Conservation (phyloP, 2,888 invertebrate genomes). For the Mimachlamys varia region DNA sequence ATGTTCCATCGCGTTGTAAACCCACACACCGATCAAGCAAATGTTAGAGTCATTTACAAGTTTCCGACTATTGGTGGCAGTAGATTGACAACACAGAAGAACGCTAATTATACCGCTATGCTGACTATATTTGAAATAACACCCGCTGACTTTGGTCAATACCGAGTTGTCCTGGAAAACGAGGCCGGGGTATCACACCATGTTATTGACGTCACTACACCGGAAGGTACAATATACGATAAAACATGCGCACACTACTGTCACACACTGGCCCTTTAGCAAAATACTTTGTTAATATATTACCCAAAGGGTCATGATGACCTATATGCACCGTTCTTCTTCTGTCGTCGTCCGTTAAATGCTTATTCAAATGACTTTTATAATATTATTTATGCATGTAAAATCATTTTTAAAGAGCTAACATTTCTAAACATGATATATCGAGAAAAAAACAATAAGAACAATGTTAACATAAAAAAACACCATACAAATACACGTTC, state of each 20-base stretch:
- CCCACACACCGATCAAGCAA: neutral
- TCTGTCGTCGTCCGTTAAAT: too few species aligned
- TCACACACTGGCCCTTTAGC: too few species aligned
- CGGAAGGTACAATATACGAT: constrained; percentile 41
- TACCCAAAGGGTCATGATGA: too few species aligned
- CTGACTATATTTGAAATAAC: neutral
- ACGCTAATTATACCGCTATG: neutral
- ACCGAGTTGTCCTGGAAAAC: constrained; percentile 45
- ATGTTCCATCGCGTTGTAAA: neutral
- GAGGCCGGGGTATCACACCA: constrained; percentile 45
- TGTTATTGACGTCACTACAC: constrained; percentile 51
- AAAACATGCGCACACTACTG: neutral
- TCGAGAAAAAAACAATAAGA: too few species aligned
- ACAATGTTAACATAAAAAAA: neutral
- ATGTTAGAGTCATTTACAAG: neutral
- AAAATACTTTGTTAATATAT: too few species aligned
- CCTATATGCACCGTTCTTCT: too few species aligned
- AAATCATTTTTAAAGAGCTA: too few species aligned
- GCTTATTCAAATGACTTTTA: too few species aligned
- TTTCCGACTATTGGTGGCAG: neutral
- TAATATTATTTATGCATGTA: too few species aligned
- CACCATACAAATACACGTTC: too few species aligned
- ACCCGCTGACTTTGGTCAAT: neutral
- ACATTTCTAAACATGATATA: too few species aligned
- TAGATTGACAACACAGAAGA: neutral